These are phyloP conservation scores for Neotoxoptera formosana DNA, from an alignment of 1,140 invertebrate species.

Conservation along the genomic window DNA sequence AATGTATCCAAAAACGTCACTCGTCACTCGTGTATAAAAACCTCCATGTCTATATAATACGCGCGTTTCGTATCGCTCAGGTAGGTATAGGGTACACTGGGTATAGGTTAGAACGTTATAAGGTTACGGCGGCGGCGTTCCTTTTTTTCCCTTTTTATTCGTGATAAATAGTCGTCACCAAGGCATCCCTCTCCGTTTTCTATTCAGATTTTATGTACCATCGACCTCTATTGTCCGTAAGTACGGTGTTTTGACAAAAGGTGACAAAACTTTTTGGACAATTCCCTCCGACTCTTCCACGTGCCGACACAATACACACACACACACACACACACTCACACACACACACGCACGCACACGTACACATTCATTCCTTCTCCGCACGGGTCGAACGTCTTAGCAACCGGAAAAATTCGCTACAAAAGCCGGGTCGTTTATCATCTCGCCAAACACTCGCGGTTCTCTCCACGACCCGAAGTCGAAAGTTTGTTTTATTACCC, in stretches of 20 bases:
- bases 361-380: neutral
- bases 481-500: conserved; percentile 51
- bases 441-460: conserved; percentile 34
- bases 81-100: no score
- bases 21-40: neutral
- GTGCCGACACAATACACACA: neutral
- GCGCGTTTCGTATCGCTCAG: neutral
- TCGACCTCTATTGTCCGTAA: conserved; percentile 52
- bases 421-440: conserved; percentile 57
- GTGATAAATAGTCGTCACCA: conserved; percentile 54
- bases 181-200: conserved; percentile 43
- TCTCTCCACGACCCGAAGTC: conserved; percentile 32
- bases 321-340: neutral
- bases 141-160: conserved; percentile 40
- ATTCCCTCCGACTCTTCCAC: neutral
- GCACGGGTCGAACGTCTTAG: conserved; percentile 10
- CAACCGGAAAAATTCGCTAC: conserved; percentile 49
- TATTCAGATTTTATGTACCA: conserved; percentile 44
- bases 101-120: neutral
- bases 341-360: neutral
- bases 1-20: neutral
- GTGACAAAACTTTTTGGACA: conserved; percentile 58
- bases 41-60: conserved; percentile 26
- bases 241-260: conserved; percentile 50
- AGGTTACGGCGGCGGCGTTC: neutral